Base-by-base conservation (phyloP, 2,113 vertebrate species). In the Periophthalmus modestus region DNA sequence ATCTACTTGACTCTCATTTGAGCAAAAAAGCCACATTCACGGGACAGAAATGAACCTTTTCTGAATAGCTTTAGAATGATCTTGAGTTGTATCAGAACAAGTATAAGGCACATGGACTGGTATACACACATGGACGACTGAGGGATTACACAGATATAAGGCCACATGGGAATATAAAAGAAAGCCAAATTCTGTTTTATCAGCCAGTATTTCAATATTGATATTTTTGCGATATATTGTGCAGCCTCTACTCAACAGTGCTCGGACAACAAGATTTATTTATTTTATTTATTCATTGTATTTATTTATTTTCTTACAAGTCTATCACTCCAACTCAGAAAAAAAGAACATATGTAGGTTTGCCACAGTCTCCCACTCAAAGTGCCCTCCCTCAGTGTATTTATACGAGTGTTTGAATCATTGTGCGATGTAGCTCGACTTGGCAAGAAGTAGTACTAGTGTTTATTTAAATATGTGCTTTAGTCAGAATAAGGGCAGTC, bases 321-420 rank as follows among this genome's bases (percentile, higher is more conserved):
- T 73, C 52, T 48, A 47, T 78, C 69, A 68, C 48, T 68, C 58
- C 13, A 61, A 7, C 54, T 65, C 47, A 23, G 34, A 59, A 66
- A 10, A 68, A 72, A 79, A 0, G 52, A 84, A 62, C 68, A 79
- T 77, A 84, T 79, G 74, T 74, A 81, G 75, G 84, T 87, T 78
- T 83, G 77, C 69, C 69, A 70, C 19, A 74, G 36, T 79, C 72
- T 74, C 50, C 75, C 65, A 78, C 78, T 77, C 66, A 74, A 48
- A 59, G 47, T 81, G 69, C 76, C 72, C 69, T 78, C 48, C 39
- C 39, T 43, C 39, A 81, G 73, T 58, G 81, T 66, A 70, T 78
- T 68, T 83, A 69, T 70, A 75, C 75, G 34, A 67, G 28, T 67
- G 65, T 69, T 69, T 82, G 76, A 77, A 62, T 87, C 57, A 78